phyloP scores from a whole-genome alignment of 2,797 vertebrate genomes.

The Cyclura pinguis region DNA sequence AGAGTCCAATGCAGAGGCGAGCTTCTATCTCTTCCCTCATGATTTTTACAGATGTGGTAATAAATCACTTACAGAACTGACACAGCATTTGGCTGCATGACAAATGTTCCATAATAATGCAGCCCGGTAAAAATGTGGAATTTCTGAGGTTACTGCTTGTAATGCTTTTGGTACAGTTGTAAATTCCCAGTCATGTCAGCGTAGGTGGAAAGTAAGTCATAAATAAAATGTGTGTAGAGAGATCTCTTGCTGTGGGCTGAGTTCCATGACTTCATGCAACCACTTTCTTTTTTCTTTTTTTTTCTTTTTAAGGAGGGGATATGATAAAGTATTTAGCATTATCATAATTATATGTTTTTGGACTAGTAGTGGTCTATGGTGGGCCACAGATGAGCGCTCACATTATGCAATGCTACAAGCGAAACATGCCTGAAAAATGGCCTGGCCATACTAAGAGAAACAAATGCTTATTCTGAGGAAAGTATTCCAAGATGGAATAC shows the following conservation, averaged over 20 bases:
- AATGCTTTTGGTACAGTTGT: conserved; percentile 84
- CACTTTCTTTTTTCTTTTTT: background rate
- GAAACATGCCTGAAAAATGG: background rate
- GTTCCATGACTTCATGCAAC: conserved; percentile 67
- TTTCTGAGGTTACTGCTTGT: conserved; percentile 85
- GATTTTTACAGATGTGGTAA: conserved; percentile 84
- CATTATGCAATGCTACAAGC: background rate
- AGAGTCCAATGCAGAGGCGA: conserved; percentile 14
- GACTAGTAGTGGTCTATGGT: background rate
- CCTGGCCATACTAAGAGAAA: too few relatives aligned
- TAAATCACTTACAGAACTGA: conserved; percentile 86
- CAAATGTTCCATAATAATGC: conserved; percentile 86
- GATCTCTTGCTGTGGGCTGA: conserved; percentile 51
- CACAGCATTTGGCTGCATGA: conserved; percentile 86
- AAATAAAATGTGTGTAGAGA: conserved; percentile 73
- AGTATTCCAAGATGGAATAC: background rate
- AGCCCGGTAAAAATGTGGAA: conserved; percentile 82
- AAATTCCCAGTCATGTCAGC: conserved; percentile 84
- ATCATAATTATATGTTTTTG: conserved; percentile 18
- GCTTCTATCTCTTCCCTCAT: conserved; percentile 56
- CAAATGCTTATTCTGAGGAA: background rate
- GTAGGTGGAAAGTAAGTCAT: conserved; percentile 85
- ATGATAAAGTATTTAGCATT: conserved; percentile 57
- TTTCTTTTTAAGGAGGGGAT: background rate
- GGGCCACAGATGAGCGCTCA: background rate